Conservation (phyloP, 2,888 invertebrate genomes). For the Latrodectus elegans region DNA sequence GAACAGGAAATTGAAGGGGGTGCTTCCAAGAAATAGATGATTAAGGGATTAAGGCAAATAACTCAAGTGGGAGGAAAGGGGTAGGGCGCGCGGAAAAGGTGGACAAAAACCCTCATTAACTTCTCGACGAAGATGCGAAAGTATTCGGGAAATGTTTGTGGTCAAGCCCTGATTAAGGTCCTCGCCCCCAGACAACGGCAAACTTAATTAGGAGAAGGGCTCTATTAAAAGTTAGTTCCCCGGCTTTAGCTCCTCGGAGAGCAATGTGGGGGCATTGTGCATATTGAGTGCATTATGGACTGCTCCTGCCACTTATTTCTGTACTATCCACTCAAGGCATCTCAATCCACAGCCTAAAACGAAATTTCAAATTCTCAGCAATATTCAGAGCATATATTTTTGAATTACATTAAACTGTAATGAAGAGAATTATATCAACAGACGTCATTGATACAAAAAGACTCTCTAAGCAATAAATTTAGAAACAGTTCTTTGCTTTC, state of each 20-base stretch:
- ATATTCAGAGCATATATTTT: too few species aligned
- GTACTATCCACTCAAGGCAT: too few species aligned
- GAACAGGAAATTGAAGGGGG: conserved; percentile 66
- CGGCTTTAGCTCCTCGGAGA: conserved; percentile 12
- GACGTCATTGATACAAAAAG: too few species aligned
- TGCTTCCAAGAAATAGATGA: conserved; percentile 57
- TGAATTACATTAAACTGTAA: too few species aligned
- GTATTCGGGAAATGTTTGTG: conserved; percentile 68
- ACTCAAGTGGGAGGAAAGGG: conserved; percentile 22
- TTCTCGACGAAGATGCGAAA: conserved; percentile 46
- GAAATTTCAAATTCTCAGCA: too few species aligned
- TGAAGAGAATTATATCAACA: too few species aligned
- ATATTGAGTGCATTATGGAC: conserved; percentile 28
- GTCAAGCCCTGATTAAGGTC: conserved; percentile 68
- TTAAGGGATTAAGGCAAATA: conserved; percentile 68
- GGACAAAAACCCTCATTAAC: conserved; percentile 67
- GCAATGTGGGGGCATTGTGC: conserved; percentile 29
- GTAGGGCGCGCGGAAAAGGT: conserved; percentile 18
- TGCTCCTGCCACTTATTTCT: neutral
- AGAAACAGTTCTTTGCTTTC: too few species aligned
- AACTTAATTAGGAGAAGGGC: conserved; percentile 65
- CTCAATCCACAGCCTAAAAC: too few species aligned
- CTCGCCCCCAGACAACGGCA: conserved; percentile 62
- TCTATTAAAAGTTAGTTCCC: conserved; percentile 63
- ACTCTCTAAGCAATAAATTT: too few species aligned